Base-by-base conservation (phyloP, 2,888 invertebrate species). In the Clivina fossor region DNA sequence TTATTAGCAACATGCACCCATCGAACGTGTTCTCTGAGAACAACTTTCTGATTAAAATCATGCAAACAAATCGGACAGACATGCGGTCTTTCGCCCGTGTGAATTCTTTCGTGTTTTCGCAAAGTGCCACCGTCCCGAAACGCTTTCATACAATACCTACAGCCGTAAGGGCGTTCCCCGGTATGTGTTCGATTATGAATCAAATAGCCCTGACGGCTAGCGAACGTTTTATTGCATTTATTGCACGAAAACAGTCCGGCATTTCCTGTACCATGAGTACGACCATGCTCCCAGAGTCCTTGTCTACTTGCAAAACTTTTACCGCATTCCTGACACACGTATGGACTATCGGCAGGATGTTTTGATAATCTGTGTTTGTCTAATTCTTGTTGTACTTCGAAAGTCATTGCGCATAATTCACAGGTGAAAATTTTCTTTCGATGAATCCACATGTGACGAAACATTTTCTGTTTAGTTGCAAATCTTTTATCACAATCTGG, bases 11-110 rank as follows among this genome's bases (percentile, higher is more conserved):
- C 75, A 59, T 79, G 79, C 24, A 78, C 75, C 70, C 78, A 78
- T 30, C 78, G 64, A 1, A 79, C 75, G 54, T 79, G 79, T 62
- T 79, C 79, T 3, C 79, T 67, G 1, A 79, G 64, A 2, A 78
- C 78, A 11, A 79, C 79, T 65, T 78, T 76, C 63, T 79, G 79
- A 65, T 79, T 79, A 60, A 79, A 79, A n/a, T 78, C 77, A 48
- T 77, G 73, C 2, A 73, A 66, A 64, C 79, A 79, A 1, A 79
- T 63, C 1, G 78, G 77, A 65, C 79, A 79, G 11, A 74, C 76
- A 56, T 79, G 78, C 1, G 79, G 79, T 35, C 78, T 70, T 59
- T 78, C 78, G 0, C 79, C 79, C 0, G 78, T 78, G 53, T 78
- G 78, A 41, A 78, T 78, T 15, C 78, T 68, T 61, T 78, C 77